These are phyloP conservation scores for Drosophila rufa DNA, from an alignment of 1,140 invertebrate species.

Conservation along the genomic window DNA sequence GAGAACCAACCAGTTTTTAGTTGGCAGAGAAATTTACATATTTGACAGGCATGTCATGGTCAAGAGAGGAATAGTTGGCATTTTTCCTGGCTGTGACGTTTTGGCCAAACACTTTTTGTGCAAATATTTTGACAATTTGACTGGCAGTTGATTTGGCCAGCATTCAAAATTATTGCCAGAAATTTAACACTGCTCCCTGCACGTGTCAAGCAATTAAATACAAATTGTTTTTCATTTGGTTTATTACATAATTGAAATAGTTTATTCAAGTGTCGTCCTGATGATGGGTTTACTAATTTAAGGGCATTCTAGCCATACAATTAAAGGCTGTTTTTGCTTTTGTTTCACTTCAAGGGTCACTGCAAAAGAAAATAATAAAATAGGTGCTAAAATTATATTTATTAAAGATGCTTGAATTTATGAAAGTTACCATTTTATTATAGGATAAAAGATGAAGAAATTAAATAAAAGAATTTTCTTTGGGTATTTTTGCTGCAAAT, in stretches of 20 bases:
- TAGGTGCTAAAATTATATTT: background rate
- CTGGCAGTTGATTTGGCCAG: slow-evolving; percentile 37
- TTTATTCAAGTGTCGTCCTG: slow-evolving; percentile 18
- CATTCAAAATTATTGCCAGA: slow-evolving; percentile 34
- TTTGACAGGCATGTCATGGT: slow-evolving; percentile 58
- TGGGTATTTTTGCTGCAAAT: background rate
- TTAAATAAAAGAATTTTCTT: background rate
- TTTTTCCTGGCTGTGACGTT: slow-evolving; percentile 66
- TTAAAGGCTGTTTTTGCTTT: background rate
- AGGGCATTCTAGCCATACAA: background rate
- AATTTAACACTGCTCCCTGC: slow-evolving; percentile 31
- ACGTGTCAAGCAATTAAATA: slow-evolving; percentile 40
- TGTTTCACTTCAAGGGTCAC: too few species aligned
- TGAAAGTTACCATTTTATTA: background rate
- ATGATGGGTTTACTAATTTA: background rate
- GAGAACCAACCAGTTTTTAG: background rate
- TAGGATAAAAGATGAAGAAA: background rate
- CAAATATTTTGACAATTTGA: slow-evolving; percentile 59
- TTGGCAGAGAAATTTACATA: slow-evolving; percentile 59
- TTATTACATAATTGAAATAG: slow-evolving; percentile 31
- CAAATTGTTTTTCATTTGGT: slow-evolving; percentile 38
- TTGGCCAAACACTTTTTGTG: slow-evolving; percentile 34
- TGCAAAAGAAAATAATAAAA: too few species aligned
- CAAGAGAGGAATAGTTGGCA: slow-evolving; percentile 46
- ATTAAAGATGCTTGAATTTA: background rate